These are phyloP conservation scores for Mormyrops attenuatus DNA, from an alignment of 2,797 vertebrate genomes.

Conservation along the genomic window DNA sequence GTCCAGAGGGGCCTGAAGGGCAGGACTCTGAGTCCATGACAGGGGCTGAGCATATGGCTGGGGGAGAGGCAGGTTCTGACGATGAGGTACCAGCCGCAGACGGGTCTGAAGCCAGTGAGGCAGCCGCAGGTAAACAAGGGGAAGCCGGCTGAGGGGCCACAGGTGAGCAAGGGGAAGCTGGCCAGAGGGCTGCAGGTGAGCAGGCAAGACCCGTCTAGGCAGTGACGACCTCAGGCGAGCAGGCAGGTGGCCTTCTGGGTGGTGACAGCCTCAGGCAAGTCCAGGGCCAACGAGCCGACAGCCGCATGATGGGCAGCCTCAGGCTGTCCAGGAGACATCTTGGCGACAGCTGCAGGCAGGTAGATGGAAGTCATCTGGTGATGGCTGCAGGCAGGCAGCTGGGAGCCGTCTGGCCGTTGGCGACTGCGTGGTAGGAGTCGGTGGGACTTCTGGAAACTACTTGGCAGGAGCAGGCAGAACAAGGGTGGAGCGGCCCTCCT, in stretches of 20 bases:
- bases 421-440: not conserved
- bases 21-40: not conserved
- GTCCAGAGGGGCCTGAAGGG: not conserved
- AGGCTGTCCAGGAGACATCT: not conserved
- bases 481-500: not conserved
- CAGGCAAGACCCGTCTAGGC: not conserved
- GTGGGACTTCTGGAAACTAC: not conserved
- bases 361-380: too few relatives aligned
- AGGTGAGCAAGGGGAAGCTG: not conserved
- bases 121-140: not conserved
- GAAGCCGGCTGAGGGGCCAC: too few relatives aligned
- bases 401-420: not conserved
- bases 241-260: not conserved
- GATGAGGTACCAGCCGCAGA: not conserved
- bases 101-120: not conserved
- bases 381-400: not conserved
- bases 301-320: not conserved
- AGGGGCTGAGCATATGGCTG: not conserved
- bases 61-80: not conserved
- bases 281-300: not conserved
- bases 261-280: not conserved
- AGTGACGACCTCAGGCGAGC: not conserved
- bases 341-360: not conserved
- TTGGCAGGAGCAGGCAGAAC: not conserved
- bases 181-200: not conserved